Percentiles rank a stretch among this genome's conserved stretches.
Evolutionary conservation across 1,140 invertebrate species (phyloP).

Genomic region (Drosophila bifasciata): DNA sequence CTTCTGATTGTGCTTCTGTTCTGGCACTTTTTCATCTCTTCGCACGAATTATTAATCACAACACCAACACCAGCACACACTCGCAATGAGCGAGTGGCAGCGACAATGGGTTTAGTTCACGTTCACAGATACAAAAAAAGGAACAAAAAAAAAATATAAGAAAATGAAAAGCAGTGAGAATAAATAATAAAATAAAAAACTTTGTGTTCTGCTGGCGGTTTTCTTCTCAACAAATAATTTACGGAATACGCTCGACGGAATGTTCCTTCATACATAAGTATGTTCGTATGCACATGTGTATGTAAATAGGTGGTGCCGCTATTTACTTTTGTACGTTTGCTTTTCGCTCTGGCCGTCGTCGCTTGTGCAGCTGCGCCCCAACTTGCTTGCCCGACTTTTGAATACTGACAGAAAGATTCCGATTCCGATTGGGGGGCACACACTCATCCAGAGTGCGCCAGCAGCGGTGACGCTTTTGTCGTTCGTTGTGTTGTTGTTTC

Average conservation of each 20-base stretch:
- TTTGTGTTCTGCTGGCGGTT: no score
- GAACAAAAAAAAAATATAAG: constrained; percentile 31
- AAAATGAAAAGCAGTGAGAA: constrained; percentile 15
- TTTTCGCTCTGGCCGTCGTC: constrained; percentile 31
- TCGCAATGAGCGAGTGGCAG: constrained; percentile 14
- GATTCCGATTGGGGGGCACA: constrained; percentile 38
- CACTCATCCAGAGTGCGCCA: constrained; percentile 32
- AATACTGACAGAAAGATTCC: constrained; percentile 47
- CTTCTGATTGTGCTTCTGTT: constrained; percentile 36
- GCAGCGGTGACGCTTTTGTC: constrained; percentile 16
- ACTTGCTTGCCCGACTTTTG: constrained; percentile 58
- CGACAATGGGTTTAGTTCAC: constrained; percentile 48
- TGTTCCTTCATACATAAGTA: constrained; percentile 2
- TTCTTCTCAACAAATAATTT: no score
- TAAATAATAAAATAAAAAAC: constrained; percentile 19
- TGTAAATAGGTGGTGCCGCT: constrained; percentile 21
- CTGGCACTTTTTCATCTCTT: constrained; percentile 44
- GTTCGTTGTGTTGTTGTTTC: constrained; percentile 10
- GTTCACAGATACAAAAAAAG: constrained; percentile 34
- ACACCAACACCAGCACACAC: constrained; percentile 35
- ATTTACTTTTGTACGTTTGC: constrained; percentile 45
- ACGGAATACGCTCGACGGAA: no score
- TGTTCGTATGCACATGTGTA: constrained; percentile 6
- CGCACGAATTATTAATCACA: constrained; percentile 46
- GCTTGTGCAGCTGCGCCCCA: constrained; percentile 43